Base-by-base conservation (phyloP, 2,113 vertebrate species). In the Pomatostomus ruficeps region DNA sequence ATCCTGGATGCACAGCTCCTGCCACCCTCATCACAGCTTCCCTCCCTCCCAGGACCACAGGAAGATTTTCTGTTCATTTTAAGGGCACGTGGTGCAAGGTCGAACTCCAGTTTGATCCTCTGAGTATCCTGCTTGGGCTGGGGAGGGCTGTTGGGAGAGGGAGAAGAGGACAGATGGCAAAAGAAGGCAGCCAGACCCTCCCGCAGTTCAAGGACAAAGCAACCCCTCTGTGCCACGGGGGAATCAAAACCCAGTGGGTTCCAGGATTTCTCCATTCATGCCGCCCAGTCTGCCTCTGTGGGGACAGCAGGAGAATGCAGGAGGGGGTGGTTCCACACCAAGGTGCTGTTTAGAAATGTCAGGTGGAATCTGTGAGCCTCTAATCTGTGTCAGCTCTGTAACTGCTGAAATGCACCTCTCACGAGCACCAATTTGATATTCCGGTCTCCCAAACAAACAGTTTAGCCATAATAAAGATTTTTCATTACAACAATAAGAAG, bases 381-480 rank as follows among this genome's bases (percentile, higher is more conserved):
- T 63, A 84, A 92, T 79, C 76, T 42, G 31, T 96, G 85, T 92
- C 91, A 92, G 58, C 52, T 84, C 86, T 35, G 1, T 83, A 80
- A 73, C 82, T 74, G 80, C 85, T 85, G 72, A 94, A 93, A 95
- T 62, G 81, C 73, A 92, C 72, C 91, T 48, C 35, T 93, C 85
- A 25, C 83, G 48, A 83, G 68, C 57, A 73, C 43, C 88, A 92
- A 65, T 90, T 95, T 80, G 72, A 96, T 81, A 94, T 95, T 93
- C 88, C 29, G 6, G 63, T 42, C 92, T 96, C 79, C 91, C 94
- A 95, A 95, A 95, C 42, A 96, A 96, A 96, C 93, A 96, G 65
- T 94, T 96, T 92, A 96, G 76, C 82, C 92, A 94, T 75, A 96
- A 94, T 93, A 95, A 93, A 96, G 90, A 96, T 94, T 96, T 96